Evolutionary conservation across 2,797 vertebrate genomes (phyloP).

Genomic region (Delichon dasypus): DNA sequence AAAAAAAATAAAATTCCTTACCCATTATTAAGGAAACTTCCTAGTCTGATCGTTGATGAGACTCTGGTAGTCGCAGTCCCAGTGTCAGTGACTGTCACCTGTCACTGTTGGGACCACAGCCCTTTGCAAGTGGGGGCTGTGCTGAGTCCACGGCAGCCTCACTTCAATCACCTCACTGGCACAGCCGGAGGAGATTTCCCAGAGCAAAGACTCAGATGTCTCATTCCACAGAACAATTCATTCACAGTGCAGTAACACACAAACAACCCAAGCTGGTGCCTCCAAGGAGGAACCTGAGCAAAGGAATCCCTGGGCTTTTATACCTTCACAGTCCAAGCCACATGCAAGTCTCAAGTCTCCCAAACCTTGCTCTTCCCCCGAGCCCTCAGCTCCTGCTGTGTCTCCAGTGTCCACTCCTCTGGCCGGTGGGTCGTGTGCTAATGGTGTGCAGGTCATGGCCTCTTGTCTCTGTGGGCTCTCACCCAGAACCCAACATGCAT

Average conservation of each 20-base stretch:
- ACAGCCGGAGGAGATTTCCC: not conserved
- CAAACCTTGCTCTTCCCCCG: rapidly evolving
- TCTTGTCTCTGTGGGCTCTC: not conserved
- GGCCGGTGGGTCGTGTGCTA: not conserved
- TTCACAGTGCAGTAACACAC: not conserved
- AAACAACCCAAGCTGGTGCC: too few species aligned
- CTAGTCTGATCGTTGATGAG: not conserved
- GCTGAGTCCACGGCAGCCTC: not conserved
- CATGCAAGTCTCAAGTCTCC: not conserved
- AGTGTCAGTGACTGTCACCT: too few species aligned
- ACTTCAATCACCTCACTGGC: rapidly evolving
- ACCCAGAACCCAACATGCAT: not conserved
- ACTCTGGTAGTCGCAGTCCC: not conserved
- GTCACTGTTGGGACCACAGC: rapidly evolving
- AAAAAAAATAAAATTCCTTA: not conserved
- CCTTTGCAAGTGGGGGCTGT: rapidly evolving
- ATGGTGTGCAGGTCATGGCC: rapidly evolving
- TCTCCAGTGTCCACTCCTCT: not conserved
- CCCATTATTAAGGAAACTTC: not conserved
- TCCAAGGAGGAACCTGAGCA: rapidly evolving
- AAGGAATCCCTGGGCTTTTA: not conserved
- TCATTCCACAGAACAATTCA: not conserved
- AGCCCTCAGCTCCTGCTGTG: not conserved
- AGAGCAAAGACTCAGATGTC: not conserved
- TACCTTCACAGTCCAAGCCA: rapidly evolving